Evolutionary conservation across 2,797 vertebrate genomes (phyloP), one percentile per base, ranked within the genome.

Genomic region (Xenentodon cancila): DNA sequence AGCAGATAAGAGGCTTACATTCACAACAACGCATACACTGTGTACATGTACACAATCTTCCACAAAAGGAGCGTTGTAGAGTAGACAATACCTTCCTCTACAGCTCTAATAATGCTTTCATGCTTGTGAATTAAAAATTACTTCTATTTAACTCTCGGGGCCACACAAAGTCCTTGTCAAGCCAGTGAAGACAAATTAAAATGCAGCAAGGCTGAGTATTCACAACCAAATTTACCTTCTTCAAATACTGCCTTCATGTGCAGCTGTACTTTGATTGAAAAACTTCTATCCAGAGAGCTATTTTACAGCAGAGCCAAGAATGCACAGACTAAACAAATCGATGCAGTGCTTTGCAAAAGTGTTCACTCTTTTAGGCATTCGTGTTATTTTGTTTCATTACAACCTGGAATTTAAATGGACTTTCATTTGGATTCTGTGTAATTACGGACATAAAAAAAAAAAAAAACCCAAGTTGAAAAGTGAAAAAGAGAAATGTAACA

Each of bases 1-100:
- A 44, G 22, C 42, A 72, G 76, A 87, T 79, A 79, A 67, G 70
- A 76, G 61, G 44, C 63, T 55, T 87, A 74, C 80, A 85, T 82
- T 75, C 71, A 74, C 64, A 84, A 82, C 60, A 74, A 62, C 57
- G 40, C 8, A 17, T 21, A 66, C 57, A 48, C 53, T 54, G 13
- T 55, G 11, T 3, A 7, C 30, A 32, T 50, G n/a, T 17, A 15
- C 22, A 61, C 37, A 56, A 52, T 55, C 44, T 64, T 82, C 71
- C 30, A 61, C 58, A 52, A 76, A 84, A 85, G 84, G 80, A 84
- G 75, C 71, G 53, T 27, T 47, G 62, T 5, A 16, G 59, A 77
- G 70, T 64, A 71, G 70, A 84, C 71, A 78, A 65, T 71, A 71
- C 54, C 61, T 59, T 64, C 52, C 64, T 67, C 68, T 22, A 59